Base-by-base conservation (phyloP, 2,888 invertebrate species). In the Parapristionchus giblindavisi region DNA sequence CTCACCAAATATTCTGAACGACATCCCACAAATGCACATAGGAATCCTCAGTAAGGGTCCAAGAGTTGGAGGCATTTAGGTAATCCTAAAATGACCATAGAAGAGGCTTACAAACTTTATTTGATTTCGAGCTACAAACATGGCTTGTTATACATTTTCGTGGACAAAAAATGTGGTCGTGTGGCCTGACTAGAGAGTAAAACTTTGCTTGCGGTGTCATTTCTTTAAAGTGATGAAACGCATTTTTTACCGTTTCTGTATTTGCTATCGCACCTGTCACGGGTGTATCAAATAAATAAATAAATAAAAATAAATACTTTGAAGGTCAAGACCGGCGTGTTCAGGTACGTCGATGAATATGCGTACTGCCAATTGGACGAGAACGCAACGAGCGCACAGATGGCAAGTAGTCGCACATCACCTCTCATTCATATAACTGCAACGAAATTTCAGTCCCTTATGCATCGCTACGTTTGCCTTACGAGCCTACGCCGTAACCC, bases 1-100 rank as follows among this genome's bases (percentile, higher is more conserved):
- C 77, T 48, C n/a, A 77, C 83, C 85, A 85, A 27, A 80, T 77
- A 61, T 85, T 85, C n/a, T 81, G 75, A 34, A 85, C 81, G 11
- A 81, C 56, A 66, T 84, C 82, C 85, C 84, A 85, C 32, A 81
- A 27, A 52, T 52, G 52, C 34, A 51, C 34, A 40, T 71, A 71
- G 8, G 36, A 40, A 1, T 43, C 56, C 6, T 71, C 71, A 21
- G 36, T 56, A 3, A 71, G 40, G 2, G 40, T 21, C 0, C 21
- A 58, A 17, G 17, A 3, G 29, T 38, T 29, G 40, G 71, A 71
- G 6, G 29, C 32, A 40, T 71, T 71, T 8, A 71, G 56, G 40
- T 71, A 71, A 0, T 54, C 71, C 71, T 71, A 4, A 2, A 54
- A 6, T 6, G 24, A 5, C 4, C 17, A 6, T 1, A 14, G 17